Evolutionary conservation across 2,888 invertebrate species (phyloP).

Genomic region (Cheilosia pagana): DNA sequence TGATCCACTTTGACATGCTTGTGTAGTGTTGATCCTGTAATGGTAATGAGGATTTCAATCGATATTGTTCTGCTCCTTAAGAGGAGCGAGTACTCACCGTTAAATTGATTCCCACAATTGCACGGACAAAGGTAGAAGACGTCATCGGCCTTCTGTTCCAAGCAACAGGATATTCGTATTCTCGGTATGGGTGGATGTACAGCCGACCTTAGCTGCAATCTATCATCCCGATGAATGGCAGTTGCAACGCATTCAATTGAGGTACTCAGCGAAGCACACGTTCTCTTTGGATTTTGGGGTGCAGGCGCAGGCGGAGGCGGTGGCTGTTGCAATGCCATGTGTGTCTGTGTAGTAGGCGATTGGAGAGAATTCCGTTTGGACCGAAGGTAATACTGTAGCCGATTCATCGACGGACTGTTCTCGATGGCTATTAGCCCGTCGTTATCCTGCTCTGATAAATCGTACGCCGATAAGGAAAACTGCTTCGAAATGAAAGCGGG

Average conservation of each 20-base stretch:
- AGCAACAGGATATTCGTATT: constrained; percentile 54
- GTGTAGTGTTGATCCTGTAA: constrained; percentile 76
- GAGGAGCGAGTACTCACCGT: constrained; percentile 60
- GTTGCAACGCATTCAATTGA: constrained; percentile 72
- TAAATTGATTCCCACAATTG: constrained; percentile 68
- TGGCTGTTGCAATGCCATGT: constrained; percentile 15
- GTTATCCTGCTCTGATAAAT: constrained; percentile 82
- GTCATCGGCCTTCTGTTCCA: constrained; percentile 22
- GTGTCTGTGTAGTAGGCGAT: constrained; percentile 9
- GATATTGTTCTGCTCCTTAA: constrained; percentile 21
- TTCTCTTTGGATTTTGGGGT: constrained; percentile 58
- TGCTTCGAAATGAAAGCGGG: constrained; percentile 78
- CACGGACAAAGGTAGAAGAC: constrained; percentile 66
- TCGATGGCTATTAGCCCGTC: constrained; percentile 58
- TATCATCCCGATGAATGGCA: constrained; percentile 34
- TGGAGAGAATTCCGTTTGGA: constrained; percentile 47
- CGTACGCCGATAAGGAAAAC: constrained; percentile 83
- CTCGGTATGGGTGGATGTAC: constrained; percentile 39
- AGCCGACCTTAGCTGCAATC: constrained; percentile 45
- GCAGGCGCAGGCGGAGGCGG: constrained; percentile 6
- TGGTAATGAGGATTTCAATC: constrained; percentile 35
- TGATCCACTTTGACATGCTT: constrained; percentile 78
- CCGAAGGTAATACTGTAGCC: constrained; percentile 50
- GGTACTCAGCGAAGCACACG: constrained; percentile 64
- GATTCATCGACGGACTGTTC: constrained; percentile 49